phyloP scores from a whole-genome alignment of 2,888 invertebrate species.

The Cephus spinipes region DNA sequence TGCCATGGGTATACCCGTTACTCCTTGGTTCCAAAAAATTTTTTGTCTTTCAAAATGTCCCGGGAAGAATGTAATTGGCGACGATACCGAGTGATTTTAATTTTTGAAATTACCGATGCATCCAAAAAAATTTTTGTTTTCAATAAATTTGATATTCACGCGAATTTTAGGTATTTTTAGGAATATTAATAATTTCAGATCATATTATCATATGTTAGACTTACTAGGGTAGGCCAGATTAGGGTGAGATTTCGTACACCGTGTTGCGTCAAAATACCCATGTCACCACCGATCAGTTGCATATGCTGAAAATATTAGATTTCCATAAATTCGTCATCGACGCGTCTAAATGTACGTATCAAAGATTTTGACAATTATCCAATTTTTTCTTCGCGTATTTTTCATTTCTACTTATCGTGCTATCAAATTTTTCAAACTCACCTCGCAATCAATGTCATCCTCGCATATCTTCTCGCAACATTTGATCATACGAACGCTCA shows the following conservation, averaged over 20 bases:
- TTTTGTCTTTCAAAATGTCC: neutral
- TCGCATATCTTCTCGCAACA: constrained; percentile 37
- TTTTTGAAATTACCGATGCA: neutral
- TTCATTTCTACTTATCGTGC: neutral
- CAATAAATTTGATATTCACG: neutral
- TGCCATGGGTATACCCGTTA: constrained; percentile 1
- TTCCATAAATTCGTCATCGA: neutral
- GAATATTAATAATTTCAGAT: neutral
- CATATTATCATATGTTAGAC: constrained; percentile 6
- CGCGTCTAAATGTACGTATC: neutral
- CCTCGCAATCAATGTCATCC: constrained; percentile 36
- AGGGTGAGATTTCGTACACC: constrained; percentile 33
- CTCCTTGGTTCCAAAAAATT: neutral
- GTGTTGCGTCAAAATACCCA: constrained; percentile 27
- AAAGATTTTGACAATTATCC: neutral
- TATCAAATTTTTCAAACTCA: constrained; percentile 16
- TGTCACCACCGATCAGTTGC: constrained; percentile 38
- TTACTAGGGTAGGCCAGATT: constrained; percentile 38
- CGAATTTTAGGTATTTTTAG: neutral
- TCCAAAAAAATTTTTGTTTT: neutral
- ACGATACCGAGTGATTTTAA: neutral
- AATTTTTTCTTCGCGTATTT: neutral
- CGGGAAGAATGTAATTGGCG: neutral
- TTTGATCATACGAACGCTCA: constrained; percentile 33
- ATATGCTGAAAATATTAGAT: constrained; percentile 32